phyloP scores from a whole-genome alignment of 2,113 vertebrate species.

The Perca flavescens region DNA sequence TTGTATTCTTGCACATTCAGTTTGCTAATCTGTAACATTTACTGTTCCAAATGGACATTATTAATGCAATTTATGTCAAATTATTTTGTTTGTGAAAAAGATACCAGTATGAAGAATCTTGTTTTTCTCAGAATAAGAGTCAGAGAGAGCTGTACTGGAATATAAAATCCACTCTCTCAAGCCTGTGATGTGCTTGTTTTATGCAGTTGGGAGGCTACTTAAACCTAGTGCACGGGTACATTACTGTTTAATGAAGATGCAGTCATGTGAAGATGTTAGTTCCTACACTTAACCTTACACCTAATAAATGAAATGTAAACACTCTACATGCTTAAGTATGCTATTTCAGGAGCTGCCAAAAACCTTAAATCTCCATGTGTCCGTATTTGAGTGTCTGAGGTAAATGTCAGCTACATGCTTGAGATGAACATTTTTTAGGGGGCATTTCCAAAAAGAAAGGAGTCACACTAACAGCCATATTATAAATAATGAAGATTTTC shows the following conservation, averaged over 20 bases:
- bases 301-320: not conserved
- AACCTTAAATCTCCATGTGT: not conserved
- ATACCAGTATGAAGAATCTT: not conserved
- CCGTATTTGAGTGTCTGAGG: not conserved
- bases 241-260: slow-evolving; percentile 5
- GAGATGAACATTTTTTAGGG: not conserved
- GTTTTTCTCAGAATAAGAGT: not conserved
- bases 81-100: not conserved
- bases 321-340: not conserved
- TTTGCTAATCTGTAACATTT: not conserved
- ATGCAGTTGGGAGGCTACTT: too few species aligned
- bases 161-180: not conserved
- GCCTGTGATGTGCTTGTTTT: not conserved
- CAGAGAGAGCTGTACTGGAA: not conserved
- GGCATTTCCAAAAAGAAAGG: not conserved
- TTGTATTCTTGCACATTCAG: not conserved
- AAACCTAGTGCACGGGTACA: not conserved
- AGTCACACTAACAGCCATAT: not conserved
- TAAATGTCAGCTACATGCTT: not conserved
- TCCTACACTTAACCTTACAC: not conserved
- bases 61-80: not conserved
- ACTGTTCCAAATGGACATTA: not conserved
- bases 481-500: not conserved
- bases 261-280: not conserved
- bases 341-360: not conserved